These are phyloP conservation scores for Seira sanloemensis DNA, from an alignment of 2,888 invertebrate species.

Conservation along the genomic window DNA sequence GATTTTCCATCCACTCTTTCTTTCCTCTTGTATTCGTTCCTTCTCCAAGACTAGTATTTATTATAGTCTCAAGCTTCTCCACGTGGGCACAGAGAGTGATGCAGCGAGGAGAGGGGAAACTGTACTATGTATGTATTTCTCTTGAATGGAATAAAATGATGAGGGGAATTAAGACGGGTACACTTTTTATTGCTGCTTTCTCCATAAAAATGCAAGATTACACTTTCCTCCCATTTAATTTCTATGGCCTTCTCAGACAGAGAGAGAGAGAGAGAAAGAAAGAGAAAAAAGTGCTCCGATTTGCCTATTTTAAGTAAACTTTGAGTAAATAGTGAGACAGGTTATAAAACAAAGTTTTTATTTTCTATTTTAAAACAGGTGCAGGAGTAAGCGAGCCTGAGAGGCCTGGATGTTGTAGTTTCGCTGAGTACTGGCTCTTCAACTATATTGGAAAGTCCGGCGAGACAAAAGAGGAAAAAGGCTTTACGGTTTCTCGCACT, in stretches of 20 bases:
- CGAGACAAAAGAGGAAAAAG: not conserved
- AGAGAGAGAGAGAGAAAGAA: too few species aligned
- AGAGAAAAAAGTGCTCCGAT: not conserved
- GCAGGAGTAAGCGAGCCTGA: not conserved
- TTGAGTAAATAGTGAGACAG: not conserved
- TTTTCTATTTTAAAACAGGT: conserved; percentile 1
- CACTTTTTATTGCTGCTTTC: not conserved
- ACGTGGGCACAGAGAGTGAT: not conserved
- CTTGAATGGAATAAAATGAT: not conserved
- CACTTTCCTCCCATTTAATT: not conserved
- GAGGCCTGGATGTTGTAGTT: not conserved
- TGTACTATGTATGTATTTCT: not conserved
- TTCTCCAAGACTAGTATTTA: too few species aligned
- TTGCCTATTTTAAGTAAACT: not conserved
- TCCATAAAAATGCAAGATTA: not conserved
- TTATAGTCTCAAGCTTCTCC: too few species aligned
- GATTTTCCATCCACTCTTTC: not conserved
- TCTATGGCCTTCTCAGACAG: too few species aligned
- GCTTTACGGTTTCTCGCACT: too few species aligned
- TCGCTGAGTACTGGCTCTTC: not conserved
- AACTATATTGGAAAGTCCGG: not conserved
- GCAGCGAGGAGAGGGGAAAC: not conserved
- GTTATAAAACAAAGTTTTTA: not conserved
- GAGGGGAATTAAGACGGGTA: not conserved
- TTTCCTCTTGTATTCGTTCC: not conserved